Conservation (phyloP, 2,888 invertebrate genomes). For the Cheilosia impressa region DNA sequence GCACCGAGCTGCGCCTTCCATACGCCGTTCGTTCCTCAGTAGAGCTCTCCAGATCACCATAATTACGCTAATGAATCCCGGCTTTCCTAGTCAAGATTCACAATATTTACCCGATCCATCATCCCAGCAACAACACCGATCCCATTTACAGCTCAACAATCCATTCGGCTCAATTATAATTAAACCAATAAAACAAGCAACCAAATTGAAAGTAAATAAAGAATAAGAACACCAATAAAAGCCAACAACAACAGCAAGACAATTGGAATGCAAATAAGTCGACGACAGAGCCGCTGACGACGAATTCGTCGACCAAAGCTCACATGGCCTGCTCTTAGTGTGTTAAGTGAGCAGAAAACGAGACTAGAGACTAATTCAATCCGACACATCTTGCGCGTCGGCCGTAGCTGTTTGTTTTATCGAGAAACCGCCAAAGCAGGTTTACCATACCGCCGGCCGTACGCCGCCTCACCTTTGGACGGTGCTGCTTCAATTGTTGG, state of each 20-base stretch:
- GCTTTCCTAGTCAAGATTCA: slow-evolving; percentile 52
- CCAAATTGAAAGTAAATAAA: slow-evolving; percentile 71
- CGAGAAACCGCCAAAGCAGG: slow-evolving; percentile 71
- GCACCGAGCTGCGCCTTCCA: background rate
- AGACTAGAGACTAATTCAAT: slow-evolving; percentile 73
- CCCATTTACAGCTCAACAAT: slow-evolving; percentile 54
- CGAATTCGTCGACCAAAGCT: slow-evolving; percentile 40
- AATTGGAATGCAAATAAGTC: slow-evolving; percentile 73
- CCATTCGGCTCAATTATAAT: slow-evolving; percentile 71
- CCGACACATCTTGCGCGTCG: slow-evolving; percentile 67
- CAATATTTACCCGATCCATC: slow-evolving; percentile 65
- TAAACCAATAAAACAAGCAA: slow-evolving; percentile 66
- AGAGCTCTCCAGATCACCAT: slow-evolving; percentile 34
- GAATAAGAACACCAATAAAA: slow-evolving; percentile 54
- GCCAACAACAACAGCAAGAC: slow-evolving; percentile 37
- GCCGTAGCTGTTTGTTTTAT: slow-evolving; percentile 45
- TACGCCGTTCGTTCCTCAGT: background rate
- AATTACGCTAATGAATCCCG: slow-evolving; percentile 54
- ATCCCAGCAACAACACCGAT: slow-evolving; percentile 24
- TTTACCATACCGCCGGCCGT: slow-evolving; percentile 30
- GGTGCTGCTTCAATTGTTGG: slow-evolving; percentile 56
- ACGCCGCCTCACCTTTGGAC: slow-evolving; percentile 31
- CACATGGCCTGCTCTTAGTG: slow-evolving; percentile 31
- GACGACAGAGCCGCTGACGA: slow-evolving; percentile 19
- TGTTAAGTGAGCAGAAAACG: slow-evolving; percentile 72